Percentiles rank a stretch among this genome's conserved stretches.
Conservation (phyloP, 92 coral and sea anemone genomes). For the Metridium senile region DNA sequence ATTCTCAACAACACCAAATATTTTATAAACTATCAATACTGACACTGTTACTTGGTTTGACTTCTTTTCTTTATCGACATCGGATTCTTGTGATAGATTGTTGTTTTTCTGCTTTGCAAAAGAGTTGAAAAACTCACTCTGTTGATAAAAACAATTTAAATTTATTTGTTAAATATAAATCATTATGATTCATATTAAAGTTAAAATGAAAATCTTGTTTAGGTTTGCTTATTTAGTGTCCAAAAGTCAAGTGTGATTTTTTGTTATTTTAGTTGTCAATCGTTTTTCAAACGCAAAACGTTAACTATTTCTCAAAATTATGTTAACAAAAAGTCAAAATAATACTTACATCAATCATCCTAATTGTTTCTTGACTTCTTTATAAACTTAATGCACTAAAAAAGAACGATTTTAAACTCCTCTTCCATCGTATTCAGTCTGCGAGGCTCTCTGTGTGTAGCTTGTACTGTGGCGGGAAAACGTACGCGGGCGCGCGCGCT, state of each 20-base stretch:
- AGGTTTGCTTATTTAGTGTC: background rate
- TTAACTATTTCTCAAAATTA: background rate
- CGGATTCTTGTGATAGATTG: background rate
- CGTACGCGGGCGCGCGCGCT: no score
- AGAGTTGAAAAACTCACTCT: conserved; percentile 19
- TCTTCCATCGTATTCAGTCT: no score
- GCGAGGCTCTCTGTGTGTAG: no score
- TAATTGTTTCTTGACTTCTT: background rate
- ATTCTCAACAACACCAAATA: background rate
- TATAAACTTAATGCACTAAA: no score
- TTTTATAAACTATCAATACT: background rate
- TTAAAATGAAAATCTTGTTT: background rate
- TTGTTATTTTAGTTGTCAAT: background rate
- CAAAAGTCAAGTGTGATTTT: background rate
- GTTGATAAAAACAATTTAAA: background rate
- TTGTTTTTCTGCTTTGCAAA: conserved; percentile 7
- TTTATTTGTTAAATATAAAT: background rate
- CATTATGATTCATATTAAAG: background rate
- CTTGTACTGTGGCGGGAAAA: no score
- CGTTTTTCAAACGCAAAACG: background rate
- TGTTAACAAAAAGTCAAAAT: background rate
- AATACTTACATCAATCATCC: conserved; percentile 10
- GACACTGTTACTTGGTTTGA: conserved; percentile 26
- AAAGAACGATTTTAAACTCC: no score
- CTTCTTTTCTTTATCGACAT: conserved; percentile 8